Percentiles rank a stretch among this genome's conserved stretches.
Conservation (phyloP, 2,113 vertebrate genomes). For the Microtus ochrogaster region DNA sequence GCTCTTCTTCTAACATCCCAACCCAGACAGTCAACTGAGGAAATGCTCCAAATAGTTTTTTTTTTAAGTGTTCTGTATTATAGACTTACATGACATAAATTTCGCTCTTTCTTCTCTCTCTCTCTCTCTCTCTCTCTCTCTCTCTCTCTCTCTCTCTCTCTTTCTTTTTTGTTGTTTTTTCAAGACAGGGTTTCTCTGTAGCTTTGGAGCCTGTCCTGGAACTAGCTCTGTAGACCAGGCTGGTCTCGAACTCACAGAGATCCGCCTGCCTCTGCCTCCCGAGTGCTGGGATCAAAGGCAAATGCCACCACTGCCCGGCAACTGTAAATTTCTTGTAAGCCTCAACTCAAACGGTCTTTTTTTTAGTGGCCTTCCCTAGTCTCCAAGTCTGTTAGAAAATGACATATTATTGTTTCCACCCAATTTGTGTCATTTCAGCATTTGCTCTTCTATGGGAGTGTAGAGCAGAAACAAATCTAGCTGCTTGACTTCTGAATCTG, state of each 20-base stretch:
- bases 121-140: no score
- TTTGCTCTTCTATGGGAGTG: not conserved
- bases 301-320: no score
- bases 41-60: not conserved
- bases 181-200: no score
- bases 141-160: no score
- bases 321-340: not conserved
- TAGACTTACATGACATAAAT: not conserved
- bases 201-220: no score
- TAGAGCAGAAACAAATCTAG: not conserved
- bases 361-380: not conserved
- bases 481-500: not conserved
- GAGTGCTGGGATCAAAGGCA: no score
- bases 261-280: no score
- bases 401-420: not conserved
- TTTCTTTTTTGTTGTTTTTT: no score
- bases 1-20: not conserved
- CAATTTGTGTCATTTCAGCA: not conserved
- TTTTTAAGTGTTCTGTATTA: not conserved
- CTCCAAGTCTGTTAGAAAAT: not conserved
- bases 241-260: no score
- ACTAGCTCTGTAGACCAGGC: no score
- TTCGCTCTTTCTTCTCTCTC: not conserved
- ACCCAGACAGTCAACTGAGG: not conserved
- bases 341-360: not conserved